These are phyloP conservation scores for Periparus ater DNA, from an alignment of 2,797 vertebrate species.

Conservation along the genomic window DNA sequence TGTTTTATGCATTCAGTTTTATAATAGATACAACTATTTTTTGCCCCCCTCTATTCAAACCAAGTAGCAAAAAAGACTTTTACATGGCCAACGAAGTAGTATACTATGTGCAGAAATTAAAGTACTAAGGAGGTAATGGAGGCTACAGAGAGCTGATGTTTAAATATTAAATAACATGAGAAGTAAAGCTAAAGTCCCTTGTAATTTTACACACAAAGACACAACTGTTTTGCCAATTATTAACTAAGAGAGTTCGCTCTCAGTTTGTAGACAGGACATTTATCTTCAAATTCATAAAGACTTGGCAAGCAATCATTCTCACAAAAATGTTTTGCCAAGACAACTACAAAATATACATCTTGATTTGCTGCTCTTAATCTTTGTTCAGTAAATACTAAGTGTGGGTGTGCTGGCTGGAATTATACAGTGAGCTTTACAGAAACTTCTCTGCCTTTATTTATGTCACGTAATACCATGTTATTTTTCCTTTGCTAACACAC, in stretches of 20 bases:
- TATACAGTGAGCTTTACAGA: conserved; percentile 36
- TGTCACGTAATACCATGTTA: conserved; percentile 44
- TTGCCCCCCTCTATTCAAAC: neutral
- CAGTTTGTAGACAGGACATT: conserved; percentile 29
- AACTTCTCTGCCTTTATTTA: conserved; percentile 43
- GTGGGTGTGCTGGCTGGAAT: conserved; percentile 55
- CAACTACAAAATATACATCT: conserved; percentile 50
- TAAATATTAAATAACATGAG: neutral
- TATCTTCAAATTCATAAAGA: conserved; percentile 49
- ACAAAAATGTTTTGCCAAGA: conserved; percentile 53
- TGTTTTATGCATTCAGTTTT: neutral
- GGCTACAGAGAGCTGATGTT: neutral
- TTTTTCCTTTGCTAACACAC: conserved; percentile 59
- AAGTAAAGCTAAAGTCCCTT: neutral
- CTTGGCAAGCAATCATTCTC: conserved; percentile 36
- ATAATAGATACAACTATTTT: neutral
- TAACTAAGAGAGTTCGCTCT: conserved; percentile 40
- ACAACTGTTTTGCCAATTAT: conserved; percentile 32
- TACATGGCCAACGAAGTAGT: neutral
- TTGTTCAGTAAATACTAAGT: conserved; percentile 52
- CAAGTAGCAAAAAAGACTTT: neutral
- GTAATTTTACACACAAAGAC: neutral
- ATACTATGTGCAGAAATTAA: neutral
- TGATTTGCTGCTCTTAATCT: conserved; percentile 53
- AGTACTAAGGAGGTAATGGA: neutral